Percentiles rank a stretch among this genome's conserved stretches.
phyloP scores from a whole-genome alignment of 2,797 vertebrate genomes.

The Channa striata region DNA sequence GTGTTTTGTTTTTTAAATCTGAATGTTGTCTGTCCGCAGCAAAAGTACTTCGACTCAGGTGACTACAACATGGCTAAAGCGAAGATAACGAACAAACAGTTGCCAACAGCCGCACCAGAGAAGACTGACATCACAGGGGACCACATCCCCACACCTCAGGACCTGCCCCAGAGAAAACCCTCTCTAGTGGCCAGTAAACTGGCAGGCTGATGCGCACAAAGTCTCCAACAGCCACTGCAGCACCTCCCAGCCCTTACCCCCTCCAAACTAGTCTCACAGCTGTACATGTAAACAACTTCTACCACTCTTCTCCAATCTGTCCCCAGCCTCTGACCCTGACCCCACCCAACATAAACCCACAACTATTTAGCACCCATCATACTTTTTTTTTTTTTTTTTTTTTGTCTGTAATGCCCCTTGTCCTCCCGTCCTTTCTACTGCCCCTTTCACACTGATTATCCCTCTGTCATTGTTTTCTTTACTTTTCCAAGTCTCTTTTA shows the following conservation, averaged over 20 bases:
- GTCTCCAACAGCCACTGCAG: constrained; percentile 27
- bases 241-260: constrained; percentile 46
- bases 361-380: constrained; percentile 87
- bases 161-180: constrained; percentile 97
- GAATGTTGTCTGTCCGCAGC: constrained; percentile 79
- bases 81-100: constrained; percentile 98
- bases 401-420: constrained; percentile 13
- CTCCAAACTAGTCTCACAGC: constrained; percentile 75
- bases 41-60: constrained; percentile 99
- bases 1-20: not conserved
- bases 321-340: constrained; percentile 64
- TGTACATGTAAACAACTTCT: constrained; percentile 66
- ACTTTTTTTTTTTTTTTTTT: constrained; percentile 30
- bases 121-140: constrained; percentile 98
- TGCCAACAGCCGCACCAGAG: constrained; percentile 93
- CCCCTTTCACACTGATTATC: constrained; percentile 74
- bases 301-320: constrained; percentile 33
- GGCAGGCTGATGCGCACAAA: constrained; percentile 90
- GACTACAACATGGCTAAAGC: constrained; percentile 99
- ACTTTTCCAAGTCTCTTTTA: constrained; percentile 69
- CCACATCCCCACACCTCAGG: constrained; percentile 98
- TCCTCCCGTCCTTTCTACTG: constrained; percentile 70
- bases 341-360: constrained; percentile 89
- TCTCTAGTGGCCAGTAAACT: constrained; percentile 98
- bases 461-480: constrained; percentile 42